Evolutionary conservation across 2,888 invertebrate genomes (phyloP).

Genomic region (Thumatha senex): DNA sequence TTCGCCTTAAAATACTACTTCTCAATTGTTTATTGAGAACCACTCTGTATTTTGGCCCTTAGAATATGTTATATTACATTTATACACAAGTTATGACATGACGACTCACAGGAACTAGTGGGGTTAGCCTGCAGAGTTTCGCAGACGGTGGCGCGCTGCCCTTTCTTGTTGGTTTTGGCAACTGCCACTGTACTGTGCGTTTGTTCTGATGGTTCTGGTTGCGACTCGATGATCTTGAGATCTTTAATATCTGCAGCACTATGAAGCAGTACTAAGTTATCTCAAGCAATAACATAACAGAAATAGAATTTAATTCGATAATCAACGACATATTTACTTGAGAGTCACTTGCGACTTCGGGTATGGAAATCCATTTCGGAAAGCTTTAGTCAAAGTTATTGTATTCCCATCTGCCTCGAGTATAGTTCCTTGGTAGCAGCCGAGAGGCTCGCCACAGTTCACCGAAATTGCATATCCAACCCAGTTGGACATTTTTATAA

Average conservation of each 20-base stretch:
- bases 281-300: background rate
- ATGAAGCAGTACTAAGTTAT: constrained; percentile 39
- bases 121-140: constrained; percentile 69
- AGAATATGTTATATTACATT: background rate
- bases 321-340: constrained; percentile 55
- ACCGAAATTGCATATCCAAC: constrained; percentile 93
- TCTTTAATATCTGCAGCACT: constrained; percentile 90
- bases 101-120: constrained; percentile 46
- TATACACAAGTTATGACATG: background rate
- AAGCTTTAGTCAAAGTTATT: constrained; percentile 90
- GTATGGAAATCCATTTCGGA: constrained; percentile 89
- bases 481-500: constrained; percentile 82
- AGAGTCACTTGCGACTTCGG: constrained; percentile 77
- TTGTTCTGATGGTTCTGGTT: constrained; percentile 63
- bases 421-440: constrained; percentile 92
- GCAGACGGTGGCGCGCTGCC: constrained; percentile 64
- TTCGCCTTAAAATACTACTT: too few species aligned
- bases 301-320: background rate
- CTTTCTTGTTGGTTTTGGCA: constrained; percentile 57
- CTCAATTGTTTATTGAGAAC: too few species aligned
- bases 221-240: constrained; percentile 88
- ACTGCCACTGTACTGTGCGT: constrained; percentile 71
- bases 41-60: too few species aligned
- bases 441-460: constrained; percentile 89
- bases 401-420: constrained; percentile 87